Percentiles rank a stretch among this genome's conserved stretches.
phyloP scores from a whole-genome alignment of 2,888 invertebrate species.

The Lasioglossum zephyrum region DNA sequence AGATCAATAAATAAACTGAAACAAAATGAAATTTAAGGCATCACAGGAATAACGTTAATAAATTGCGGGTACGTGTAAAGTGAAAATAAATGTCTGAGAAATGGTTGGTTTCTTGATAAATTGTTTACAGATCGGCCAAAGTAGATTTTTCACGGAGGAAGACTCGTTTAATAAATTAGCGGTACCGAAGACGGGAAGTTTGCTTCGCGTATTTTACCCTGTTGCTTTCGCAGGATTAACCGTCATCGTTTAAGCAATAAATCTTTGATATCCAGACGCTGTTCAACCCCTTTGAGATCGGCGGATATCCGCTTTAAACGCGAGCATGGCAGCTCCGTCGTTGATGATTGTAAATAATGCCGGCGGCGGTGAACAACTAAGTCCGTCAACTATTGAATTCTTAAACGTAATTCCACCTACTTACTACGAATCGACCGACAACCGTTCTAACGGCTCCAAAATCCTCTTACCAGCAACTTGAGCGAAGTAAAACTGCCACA shows the following conservation, averaged over 20 bases:
- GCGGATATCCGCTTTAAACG: constrained; percentile 24
- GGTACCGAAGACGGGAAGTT: not conserved
- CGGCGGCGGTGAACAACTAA: not conserved
- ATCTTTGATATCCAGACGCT: constrained; percentile 17
- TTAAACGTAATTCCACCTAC: constrained; percentile 29
- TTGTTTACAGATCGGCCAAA: not conserved
- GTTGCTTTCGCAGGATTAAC: not conserved
- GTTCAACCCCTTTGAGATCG: constrained; percentile 7
- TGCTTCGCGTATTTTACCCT: not conserved
- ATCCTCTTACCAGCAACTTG: not conserved
- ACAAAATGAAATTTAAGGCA: not conserved
- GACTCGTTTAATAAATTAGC: not conserved
- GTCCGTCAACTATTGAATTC: constrained; percentile 11
- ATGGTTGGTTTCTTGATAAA: not conserved
- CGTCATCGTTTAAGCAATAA: not conserved
- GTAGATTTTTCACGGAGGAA: not conserved
- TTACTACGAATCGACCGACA: not conserved
- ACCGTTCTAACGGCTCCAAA: not conserved
- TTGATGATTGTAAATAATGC: constrained; percentile 33
- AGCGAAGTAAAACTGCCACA: not conserved
- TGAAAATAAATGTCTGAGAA: not conserved
- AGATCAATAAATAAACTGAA: not conserved
- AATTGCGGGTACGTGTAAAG: not conserved
- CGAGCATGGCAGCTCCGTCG: not conserved
- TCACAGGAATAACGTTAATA: not conserved